phyloP scores from a whole-genome alignment of 2,113 vertebrate genomes.

The Marcusenius ussheri region DNA sequence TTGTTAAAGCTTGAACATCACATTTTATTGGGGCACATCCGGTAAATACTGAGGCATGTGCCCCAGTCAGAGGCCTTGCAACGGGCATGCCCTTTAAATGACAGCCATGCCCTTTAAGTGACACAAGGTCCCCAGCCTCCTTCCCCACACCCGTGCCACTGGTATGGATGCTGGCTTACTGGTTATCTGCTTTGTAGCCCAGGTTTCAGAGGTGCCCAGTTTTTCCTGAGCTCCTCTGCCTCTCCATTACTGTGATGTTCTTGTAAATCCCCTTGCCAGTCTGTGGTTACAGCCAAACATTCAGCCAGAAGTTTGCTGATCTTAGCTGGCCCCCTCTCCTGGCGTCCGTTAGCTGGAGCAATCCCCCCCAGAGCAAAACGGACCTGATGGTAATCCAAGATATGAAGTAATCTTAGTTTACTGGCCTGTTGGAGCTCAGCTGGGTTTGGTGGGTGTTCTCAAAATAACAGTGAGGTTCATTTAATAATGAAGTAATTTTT shows the following conservation, averaged over 20 bases:
- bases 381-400: not conserved
- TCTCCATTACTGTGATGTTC: not conserved
- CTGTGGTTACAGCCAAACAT: not conserved
- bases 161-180: not conserved
- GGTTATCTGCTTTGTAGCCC: not conserved
- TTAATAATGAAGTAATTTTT: not conserved
- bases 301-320: not conserved
- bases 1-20: too few species aligned
- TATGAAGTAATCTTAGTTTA: not conserved
- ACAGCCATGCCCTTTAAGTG: not conserved
- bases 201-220: not conserved
- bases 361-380: not conserved
- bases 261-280: not conserved
- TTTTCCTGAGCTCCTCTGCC: not conserved
- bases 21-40: too few species aligned
- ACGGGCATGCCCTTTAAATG: too few species aligned
- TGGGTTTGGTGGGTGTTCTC: not conserved
- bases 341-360: not conserved
- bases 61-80: too few species aligned
- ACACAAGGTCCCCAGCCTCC: not conserved
- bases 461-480: not conserved
- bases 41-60: not conserved
- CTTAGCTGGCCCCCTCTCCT: not conserved
- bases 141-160: not conserved
- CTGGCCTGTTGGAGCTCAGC: not conserved